Conservation (phyloP, 2,888 invertebrate genomes). For the Ectropis crepuscularia region DNA sequence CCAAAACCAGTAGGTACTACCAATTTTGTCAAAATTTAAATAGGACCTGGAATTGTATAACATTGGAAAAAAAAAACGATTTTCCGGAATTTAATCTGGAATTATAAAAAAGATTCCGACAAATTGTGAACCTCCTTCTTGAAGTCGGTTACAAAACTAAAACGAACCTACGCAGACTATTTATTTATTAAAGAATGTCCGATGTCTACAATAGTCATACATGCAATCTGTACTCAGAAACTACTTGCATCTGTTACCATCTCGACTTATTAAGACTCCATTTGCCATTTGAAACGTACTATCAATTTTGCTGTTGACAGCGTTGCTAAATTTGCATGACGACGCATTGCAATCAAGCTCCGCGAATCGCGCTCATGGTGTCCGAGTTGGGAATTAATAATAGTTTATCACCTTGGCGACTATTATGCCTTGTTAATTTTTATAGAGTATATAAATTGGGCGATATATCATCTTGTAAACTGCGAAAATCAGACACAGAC, state of each 20-base stretch:
- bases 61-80: too few species aligned
- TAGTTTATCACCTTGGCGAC: constrained; percentile 46
- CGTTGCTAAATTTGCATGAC: constrained; percentile 68
- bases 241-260: constrained; percentile 47
- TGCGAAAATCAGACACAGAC: constrained; percentile 17
- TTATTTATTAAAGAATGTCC: constrained; percentile 14
- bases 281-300: constrained; percentile 59
- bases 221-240: constrained; percentile 45
- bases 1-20: too few species aligned
- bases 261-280: constrained; percentile 60
- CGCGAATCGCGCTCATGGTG: constrained; percentile 44
- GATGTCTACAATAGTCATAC: constrained; percentile 35
- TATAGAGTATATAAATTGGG: constrained; percentile 40
- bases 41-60: too few species aligned
- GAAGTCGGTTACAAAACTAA: too few species aligned
- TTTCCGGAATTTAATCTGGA: too few species aligned
- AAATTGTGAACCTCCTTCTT: too few species aligned
- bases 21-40: too few species aligned
- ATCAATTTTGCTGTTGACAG: constrained; percentile 70
- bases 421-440: constrained; percentile 41
- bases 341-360: constrained; percentile 57
- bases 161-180: too few species aligned
- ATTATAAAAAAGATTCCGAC: too few species aligned
- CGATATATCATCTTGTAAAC: constrained; percentile 30
- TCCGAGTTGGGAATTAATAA: constrained; percentile 53